Conservation (phyloP, 2,797 vertebrate species). For the Glossophaga mutica region DNA sequence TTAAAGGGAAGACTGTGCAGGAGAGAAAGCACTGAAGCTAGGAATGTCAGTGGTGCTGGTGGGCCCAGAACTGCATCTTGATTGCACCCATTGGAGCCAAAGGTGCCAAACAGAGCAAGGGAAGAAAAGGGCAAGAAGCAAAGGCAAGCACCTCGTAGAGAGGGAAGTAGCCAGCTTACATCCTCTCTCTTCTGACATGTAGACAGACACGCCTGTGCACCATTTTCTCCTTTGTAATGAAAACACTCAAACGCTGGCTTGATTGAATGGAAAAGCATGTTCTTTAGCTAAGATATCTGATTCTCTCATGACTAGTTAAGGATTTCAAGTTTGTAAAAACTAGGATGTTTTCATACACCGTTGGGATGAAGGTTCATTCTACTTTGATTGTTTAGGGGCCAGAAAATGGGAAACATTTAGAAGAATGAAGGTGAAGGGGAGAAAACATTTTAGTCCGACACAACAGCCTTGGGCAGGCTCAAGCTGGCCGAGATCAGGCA, state of each 20-base stretch:
- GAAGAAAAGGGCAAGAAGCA: neutral
- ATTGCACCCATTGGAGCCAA: neutral
- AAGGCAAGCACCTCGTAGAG: neutral
- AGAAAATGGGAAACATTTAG: neutral
- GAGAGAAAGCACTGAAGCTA: neutral
- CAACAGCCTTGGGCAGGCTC: neutral
- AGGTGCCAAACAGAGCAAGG: neutral
- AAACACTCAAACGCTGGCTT: neutral
- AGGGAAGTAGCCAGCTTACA: neutral
- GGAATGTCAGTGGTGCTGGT: neutral
- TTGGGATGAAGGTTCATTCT: neutral
- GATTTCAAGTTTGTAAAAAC: neutral
- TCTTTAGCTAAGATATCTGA: neutral
- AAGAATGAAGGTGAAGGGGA: neutral
- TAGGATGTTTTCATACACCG: neutral
- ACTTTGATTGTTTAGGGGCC: neutral
- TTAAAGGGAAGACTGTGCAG: neutral
- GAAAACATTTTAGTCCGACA: neutral
- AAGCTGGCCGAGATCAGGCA: neutral
- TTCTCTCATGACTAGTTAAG: neutral
- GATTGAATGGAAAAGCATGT: neutral
- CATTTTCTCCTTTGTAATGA: neutral
- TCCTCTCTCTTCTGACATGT: too few relatives aligned
- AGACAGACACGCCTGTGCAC: neutral
- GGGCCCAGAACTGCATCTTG: neutral